Base-by-base conservation (phyloP, 1,140 invertebrate species). In the Drosophila nasuta region DNA sequence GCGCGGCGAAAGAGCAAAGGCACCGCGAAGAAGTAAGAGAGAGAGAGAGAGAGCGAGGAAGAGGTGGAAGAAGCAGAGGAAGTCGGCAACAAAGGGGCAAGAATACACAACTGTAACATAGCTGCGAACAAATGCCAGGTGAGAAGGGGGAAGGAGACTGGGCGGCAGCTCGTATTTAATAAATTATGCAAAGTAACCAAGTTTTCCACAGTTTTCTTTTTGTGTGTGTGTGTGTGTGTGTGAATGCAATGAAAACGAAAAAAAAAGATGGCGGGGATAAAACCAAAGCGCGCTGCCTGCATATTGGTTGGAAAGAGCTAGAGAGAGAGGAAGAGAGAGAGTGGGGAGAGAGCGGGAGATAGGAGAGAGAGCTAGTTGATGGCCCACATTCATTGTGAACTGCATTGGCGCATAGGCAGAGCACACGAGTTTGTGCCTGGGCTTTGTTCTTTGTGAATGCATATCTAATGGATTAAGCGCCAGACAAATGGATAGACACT, bases 121-220 rank as follows among this genome's bases (percentile, higher is more conserved):
- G 41, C n/a, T 43, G 5, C 11, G 41, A 43, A 43, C 41, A 43
- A n/a, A n/a, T n/a, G 41, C n/a, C 11, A 43, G 41, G 41, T 43
- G 41, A n/a, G 0, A 33, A 3, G 3, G n/a, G 28, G 38, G 20
- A 10, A 30, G 41, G 5, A 13, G 8, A 38, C 8, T 38, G 56
- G 45, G 20, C 45, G 45, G 35, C 25, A 45, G 54, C 54, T 76
- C 67, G 67, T 77, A 77, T 79, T 79, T 79, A 79, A 79, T 79
- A 79, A 79, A 79, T 79, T 79, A 79, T 79, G 77, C 74, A 79
- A 79, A 79, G 77, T 79, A 76, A 77, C 77, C 68, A 79, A 76
- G 74, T 69, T 77, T 77, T 60, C 54, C 35, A 13, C 20, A 57
- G 13, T 56, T 38, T 56, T 58, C 45, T 51, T 41, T 64, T 41